Conservation (phyloP, 2,113 vertebrate species). For the Syngnathus scovelli region DNA sequence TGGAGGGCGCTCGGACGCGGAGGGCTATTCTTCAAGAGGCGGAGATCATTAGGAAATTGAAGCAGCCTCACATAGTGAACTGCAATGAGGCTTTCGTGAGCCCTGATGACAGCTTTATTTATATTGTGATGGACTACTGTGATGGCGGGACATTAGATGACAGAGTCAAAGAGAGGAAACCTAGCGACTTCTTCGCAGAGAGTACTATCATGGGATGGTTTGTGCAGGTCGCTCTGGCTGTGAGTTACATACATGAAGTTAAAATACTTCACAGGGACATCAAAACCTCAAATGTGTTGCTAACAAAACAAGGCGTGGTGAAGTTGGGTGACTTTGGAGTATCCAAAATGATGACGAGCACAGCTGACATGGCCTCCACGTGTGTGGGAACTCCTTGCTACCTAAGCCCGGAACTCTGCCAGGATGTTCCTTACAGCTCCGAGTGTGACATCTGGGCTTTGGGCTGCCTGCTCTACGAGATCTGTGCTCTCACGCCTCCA, state of each 20-base stretch:
- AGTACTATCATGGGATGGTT: constrained; percentile 70
- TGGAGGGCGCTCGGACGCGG: constrained; percentile 45
- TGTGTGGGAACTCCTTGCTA: constrained; percentile 77
- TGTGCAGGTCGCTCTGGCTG: constrained; percentile 68
- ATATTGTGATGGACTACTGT: constrained; percentile 76
- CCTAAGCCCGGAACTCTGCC: constrained; percentile 77
- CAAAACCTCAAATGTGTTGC: constrained; percentile 76
- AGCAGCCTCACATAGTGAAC: constrained; percentile 71
- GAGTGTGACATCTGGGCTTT: constrained; percentile 78
- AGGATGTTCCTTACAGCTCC: constrained; percentile 74
- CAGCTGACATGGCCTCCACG: constrained; percentile 73
- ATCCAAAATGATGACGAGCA: constrained; percentile 71
- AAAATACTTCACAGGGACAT: constrained; percentile 78
- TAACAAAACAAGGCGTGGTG: constrained; percentile 69
- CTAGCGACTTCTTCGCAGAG: constrained; percentile 57
- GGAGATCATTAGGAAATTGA: constrained; percentile 66
- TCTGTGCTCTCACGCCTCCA: constrained; percentile 69
- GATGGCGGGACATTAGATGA: constrained; percentile 75
- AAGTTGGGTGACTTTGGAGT: constrained; percentile 80
- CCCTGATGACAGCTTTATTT: constrained; percentile 54
- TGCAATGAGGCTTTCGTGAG: constrained; percentile 68
- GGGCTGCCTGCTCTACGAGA: constrained; percentile 74
- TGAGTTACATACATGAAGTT: constrained; percentile 68
- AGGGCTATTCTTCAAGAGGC: constrained; percentile 69
- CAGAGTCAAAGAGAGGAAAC: constrained; percentile 58